Evolutionary conservation across 2,888 invertebrate species (phyloP).

Genomic region (Odontocolon sp.): DNA sequence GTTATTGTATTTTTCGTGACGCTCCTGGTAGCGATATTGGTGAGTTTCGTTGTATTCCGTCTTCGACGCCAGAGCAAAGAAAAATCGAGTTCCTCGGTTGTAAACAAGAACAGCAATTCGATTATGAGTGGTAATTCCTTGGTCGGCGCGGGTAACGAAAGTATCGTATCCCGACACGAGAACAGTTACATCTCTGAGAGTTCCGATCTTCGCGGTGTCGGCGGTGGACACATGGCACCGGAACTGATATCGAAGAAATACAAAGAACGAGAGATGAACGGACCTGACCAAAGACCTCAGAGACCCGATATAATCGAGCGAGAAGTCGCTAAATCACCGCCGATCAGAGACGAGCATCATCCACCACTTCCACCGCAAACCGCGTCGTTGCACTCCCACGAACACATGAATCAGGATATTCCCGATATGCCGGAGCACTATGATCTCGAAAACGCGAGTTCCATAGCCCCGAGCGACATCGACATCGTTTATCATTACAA

Average conservation of each 20-base stretch:
- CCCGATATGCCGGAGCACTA: slow-evolving; percentile 95
- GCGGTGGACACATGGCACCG: slow-evolving; percentile 90
- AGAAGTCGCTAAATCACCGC: slow-evolving; percentile 92
- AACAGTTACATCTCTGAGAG: slow-evolving; percentile 85
- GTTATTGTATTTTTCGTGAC: slow-evolving; percentile 97
- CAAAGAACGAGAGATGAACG: slow-evolving; percentile 91
- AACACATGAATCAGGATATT: slow-evolving; percentile 86
- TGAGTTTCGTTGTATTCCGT: slow-evolving; percentile 96
- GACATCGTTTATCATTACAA: slow-evolving; percentile 98
- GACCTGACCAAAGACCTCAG: slow-evolving; percentile 89
- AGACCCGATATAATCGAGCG: slow-evolving; percentile 97
- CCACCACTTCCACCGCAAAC: slow-evolving; percentile 90
- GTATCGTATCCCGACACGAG: slow-evolving; percentile 86
- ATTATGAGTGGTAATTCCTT: slow-evolving; percentile 87
- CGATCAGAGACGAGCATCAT: slow-evolving; percentile 90
- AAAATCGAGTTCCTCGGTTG: slow-evolving; percentile 88
- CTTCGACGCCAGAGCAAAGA: slow-evolving; percentile 93
- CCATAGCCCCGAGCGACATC: slow-evolving; percentile 98
- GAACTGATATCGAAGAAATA: slow-evolving; percentile 94
- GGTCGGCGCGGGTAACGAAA: slow-evolving; percentile 86
- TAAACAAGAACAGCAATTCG: slow-evolving; percentile 90
- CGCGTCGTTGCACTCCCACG: slow-evolving; percentile 87
- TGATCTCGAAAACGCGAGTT: slow-evolving; percentile 98
- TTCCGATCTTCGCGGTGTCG: slow-evolving; percentile 87
- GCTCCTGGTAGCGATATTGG: slow-evolving; percentile 92